phyloP scores from a whole-genome alignment of 2,888 invertebrate genomes.

The Amphipyra tragopoginis region DNA sequence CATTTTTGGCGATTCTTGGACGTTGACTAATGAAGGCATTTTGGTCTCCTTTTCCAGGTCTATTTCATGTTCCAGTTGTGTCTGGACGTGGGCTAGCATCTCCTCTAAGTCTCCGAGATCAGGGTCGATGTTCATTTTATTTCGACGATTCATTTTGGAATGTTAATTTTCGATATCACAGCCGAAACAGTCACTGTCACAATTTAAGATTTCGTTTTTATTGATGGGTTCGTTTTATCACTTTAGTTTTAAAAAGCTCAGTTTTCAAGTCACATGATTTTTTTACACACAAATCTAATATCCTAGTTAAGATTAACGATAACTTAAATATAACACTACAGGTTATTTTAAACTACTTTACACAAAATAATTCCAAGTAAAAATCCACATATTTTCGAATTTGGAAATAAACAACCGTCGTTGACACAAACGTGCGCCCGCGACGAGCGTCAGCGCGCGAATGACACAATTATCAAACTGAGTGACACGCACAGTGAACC shows the following conservation, averaged over 20 bases:
- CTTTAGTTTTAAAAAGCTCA: slow-evolving; percentile 30
- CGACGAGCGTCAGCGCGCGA: slow-evolving; percentile 62
- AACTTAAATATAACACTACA: slow-evolving; percentile 1
- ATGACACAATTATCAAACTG: slow-evolving; percentile 66
- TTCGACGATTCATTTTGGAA: slow-evolving; percentile 77
- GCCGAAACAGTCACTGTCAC: slow-evolving; percentile 43
- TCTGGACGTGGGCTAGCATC: slow-evolving; percentile 86
- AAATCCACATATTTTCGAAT: slow-evolving; percentile 11
- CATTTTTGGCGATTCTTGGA: slow-evolving; percentile 82
- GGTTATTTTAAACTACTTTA: slow-evolving; percentile 2
- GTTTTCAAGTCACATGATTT: slow-evolving; percentile 29
- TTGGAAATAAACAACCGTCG: slow-evolving; percentile 3
- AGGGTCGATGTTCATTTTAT: slow-evolving; percentile 80
- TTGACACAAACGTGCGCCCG: slow-evolving; percentile 62
- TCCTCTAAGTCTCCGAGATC: slow-evolving; percentile 86
- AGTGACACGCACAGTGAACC: slow-evolving; percentile 57
- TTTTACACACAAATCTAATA: background rate
- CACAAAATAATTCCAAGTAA: slow-evolving; percentile 5
- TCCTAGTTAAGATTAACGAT: background rate
- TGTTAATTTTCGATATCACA: slow-evolving; percentile 52
- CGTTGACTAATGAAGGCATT: slow-evolving; percentile 77
- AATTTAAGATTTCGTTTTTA: slow-evolving; percentile 7
- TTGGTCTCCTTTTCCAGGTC: slow-evolving; percentile 81
- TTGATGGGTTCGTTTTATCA: slow-evolving; percentile 16
- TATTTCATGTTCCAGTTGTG: slow-evolving; percentile 85